Percentiles rank a stretch among this genome's conserved stretches.
phyloP scores from a whole-genome alignment of 2,113 vertebrate genomes.

The Trematocara nigrifrons region DNA sequence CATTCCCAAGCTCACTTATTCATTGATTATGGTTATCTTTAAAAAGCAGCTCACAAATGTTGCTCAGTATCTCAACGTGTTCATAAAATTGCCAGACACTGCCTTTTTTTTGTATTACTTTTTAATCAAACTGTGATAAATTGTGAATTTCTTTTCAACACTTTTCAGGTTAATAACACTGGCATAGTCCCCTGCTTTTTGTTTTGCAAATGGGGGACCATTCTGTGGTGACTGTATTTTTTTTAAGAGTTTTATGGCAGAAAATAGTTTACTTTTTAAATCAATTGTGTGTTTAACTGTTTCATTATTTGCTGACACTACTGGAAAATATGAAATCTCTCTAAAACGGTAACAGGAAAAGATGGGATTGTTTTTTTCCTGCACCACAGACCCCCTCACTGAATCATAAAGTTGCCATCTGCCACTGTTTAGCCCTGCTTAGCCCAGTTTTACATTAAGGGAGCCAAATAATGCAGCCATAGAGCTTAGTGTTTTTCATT shows the following conservation, averaged over 20 bases:
- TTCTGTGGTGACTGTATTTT: not conserved
- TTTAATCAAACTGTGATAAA: not conserved
- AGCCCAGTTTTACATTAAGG: slow-evolving; percentile 39
- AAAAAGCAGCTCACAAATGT: not conserved
- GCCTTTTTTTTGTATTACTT: not conserved
- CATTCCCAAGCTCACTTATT: not conserved
- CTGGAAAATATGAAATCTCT: not conserved
- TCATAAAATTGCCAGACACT: not conserved
- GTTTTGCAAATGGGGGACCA: not conserved
- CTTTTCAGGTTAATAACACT: not conserved
- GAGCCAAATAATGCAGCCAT: not conserved
- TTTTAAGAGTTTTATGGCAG: not conserved
- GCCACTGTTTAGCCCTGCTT: slow-evolving; percentile 46
- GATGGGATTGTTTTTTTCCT: not conserved
- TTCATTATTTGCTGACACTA: not conserved
- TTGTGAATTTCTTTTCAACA: not conserved
- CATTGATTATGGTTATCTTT: not conserved
- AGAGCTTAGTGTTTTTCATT: slow-evolving; percentile 11
- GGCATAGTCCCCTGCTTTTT: not conserved
- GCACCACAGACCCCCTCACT: not conserved
- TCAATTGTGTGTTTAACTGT: not conserved
- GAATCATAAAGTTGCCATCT: slow-evolving; percentile 35
- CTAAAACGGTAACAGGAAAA: not conserved
- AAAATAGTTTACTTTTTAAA: not conserved
- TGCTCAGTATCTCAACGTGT: not conserved